Evolutionary conservation across 2,797 vertebrate species (phyloP).

Genomic region (Pangasius mekongensis): DNA sequence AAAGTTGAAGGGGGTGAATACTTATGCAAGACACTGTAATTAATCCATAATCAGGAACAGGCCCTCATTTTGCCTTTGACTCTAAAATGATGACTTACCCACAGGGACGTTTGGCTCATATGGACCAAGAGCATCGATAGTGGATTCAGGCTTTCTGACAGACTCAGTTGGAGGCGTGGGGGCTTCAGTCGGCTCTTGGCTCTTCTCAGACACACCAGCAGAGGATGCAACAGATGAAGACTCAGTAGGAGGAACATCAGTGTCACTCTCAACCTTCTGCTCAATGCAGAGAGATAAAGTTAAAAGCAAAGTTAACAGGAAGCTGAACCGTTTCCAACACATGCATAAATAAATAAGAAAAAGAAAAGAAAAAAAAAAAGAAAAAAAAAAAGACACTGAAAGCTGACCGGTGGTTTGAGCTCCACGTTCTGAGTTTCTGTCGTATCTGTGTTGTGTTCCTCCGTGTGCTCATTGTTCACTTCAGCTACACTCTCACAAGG

Average conservation of each 20-base stretch:
- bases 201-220: slow-evolving; percentile 35
- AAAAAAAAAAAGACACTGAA: background rate
- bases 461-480: slow-evolving; percentile 43
- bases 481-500: slow-evolving; percentile 58
- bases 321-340: background rate
- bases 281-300: slow-evolving; percentile 10
- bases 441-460: slow-evolving; percentile 51
- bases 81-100: slow-evolving; percentile 75
- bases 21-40: background rate
- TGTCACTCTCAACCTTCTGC: slow-evolving; percentile 22
- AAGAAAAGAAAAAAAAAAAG: too few relatives aligned
- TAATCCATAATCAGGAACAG: background rate
- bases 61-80: background rate
- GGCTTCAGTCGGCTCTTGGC: slow-evolving; percentile 38
- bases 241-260: background rate
- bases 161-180: background rate
- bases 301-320: background rate
- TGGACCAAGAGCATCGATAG: slow-evolving; percentile 77
- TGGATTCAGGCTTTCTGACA: slow-evolving; percentile 56
- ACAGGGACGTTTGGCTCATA: slow-evolving; percentile 85
- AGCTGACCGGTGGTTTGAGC: slow-evolving; percentile 66
- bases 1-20: too few relatives aligned
- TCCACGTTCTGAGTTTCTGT: slow-evolving; percentile 62
- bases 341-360: background rate
- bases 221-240: slow-evolving; percentile 5